Conservation (phyloP, 2,797 vertebrate species). For the Esox masquinongy region DNA sequence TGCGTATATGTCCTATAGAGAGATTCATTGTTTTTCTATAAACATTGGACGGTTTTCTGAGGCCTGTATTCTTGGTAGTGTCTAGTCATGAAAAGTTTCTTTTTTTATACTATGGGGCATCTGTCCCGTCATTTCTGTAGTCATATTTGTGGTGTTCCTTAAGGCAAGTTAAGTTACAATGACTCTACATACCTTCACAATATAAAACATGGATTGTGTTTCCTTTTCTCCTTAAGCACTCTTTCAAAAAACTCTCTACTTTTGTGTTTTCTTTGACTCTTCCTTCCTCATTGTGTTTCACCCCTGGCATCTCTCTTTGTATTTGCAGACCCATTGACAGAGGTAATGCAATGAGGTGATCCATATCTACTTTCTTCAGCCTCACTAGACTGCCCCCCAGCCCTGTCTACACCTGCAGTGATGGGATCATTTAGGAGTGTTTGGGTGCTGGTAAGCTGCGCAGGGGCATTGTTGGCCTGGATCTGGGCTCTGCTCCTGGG, state of each 20-base stretch:
- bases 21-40: not conserved
- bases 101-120: not conserved
- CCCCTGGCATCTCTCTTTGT: not conserved
- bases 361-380: slow-evolving; percentile 12
- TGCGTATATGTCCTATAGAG: not conserved
- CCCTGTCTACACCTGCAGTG: slow-evolving; percentile 14
- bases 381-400: slow-evolving; percentile 3
- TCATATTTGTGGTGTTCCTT: not conserved
- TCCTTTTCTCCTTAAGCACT: not conserved
- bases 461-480: slow-evolving; percentile 8
- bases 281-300: slow-evolving; percentile 12
- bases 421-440: slow-evolving; percentile 30
- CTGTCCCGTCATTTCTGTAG: not conserved
- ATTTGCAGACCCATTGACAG: slow-evolving; percentile 9
- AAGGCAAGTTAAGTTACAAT: not conserved
- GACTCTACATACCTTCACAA: not conserved
- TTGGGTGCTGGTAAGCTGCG: slow-evolving; percentile 4
- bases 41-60: not conserved
- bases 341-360: slow-evolving; percentile 46
- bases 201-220: not conserved
- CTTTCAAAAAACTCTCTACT: not conserved
- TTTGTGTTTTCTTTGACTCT: not conserved
- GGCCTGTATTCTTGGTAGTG: not conserved
- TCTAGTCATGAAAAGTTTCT: not conserved
- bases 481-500: slow-evolving; percentile 50